phyloP scores from a whole-genome alignment of 2,113 vertebrate species.

The Phylloscopus trochilus region DNA sequence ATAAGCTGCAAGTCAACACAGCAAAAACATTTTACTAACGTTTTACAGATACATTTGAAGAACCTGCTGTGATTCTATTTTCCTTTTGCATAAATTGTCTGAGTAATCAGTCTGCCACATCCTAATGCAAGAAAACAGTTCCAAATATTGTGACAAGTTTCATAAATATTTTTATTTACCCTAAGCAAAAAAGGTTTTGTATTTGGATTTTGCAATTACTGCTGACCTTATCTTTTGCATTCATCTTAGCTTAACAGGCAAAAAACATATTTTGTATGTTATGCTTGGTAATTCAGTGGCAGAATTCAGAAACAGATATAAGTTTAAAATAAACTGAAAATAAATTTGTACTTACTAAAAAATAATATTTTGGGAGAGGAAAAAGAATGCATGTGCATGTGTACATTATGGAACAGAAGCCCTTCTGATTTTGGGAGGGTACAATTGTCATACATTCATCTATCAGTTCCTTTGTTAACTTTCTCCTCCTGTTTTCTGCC shows the following conservation, averaged over 20 bases:
- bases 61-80: not conserved
- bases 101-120: not conserved
- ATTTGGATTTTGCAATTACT: not conserved
- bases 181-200: not conserved
- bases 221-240: not conserved
- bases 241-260: not conserved
- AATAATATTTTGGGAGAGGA: not conserved
- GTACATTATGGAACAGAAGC: not conserved
- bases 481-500: not conserved
- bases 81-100: not conserved
- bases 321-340: not conserved
- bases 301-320: not conserved
- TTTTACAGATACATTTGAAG: not conserved
- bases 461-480: not conserved
- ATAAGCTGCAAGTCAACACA: not conserved
- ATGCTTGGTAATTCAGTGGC: not conserved
- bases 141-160: not conserved
- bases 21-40: not conserved
- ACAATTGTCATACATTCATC: not conserved
- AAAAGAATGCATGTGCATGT: not conserved
- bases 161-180: not conserved
- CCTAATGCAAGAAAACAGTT: not conserved
- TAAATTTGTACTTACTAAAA: not conserved
- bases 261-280: not conserved
- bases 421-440: not conserved